phyloP scores from a whole-genome alignment of 2,888 invertebrate genomes.

The Aspidiotus rigidus region DNA sequence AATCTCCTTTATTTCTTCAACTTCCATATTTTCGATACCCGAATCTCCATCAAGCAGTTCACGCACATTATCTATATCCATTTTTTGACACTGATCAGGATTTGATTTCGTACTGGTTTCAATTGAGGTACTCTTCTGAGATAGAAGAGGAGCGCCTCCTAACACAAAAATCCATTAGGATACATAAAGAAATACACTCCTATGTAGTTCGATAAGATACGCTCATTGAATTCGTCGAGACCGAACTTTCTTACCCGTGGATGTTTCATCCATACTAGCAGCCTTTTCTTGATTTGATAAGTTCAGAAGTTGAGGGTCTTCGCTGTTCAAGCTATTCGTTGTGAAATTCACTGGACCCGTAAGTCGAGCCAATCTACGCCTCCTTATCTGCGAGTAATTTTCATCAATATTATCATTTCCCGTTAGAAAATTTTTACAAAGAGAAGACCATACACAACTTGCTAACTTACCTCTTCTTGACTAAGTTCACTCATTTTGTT shows the following conservation, averaged over 20 bases:
- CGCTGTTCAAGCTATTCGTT: too few relatives aligned
- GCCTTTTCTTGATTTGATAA: not conserved
- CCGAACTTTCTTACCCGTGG: not conserved
- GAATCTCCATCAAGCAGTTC: slow-evolving; percentile 52
- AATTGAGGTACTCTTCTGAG: slow-evolving; percentile 7
- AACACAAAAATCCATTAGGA: not conserved
- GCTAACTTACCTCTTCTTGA: slow-evolving; percentile 81
- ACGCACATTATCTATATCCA: slow-evolving; percentile 25
- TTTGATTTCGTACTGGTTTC: not conserved
- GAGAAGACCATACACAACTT: slow-evolving; percentile 9
- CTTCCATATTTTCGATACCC: slow-evolving; percentile 67
- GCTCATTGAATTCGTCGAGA: not conserved
- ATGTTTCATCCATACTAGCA: not conserved
- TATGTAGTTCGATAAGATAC: not conserved
- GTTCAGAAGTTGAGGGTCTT: not conserved
- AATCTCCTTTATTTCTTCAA: slow-evolving; percentile 46
- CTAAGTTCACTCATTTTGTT: slow-evolving; percentile 68
- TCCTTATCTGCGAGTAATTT: slow-evolving; percentile 11
- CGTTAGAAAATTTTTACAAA: not conserved
- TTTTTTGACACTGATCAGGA: slow-evolving; percentile 10
- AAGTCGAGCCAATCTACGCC: slow-evolving; percentile 24
- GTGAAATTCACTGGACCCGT: not conserved
- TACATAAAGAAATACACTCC: not conserved
- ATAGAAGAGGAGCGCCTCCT: not conserved
- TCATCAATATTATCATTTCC: not conserved